Evolutionary conservation across 2,113 vertebrate species (phyloP).

Genomic region (Peromyscus californicus): DNA sequence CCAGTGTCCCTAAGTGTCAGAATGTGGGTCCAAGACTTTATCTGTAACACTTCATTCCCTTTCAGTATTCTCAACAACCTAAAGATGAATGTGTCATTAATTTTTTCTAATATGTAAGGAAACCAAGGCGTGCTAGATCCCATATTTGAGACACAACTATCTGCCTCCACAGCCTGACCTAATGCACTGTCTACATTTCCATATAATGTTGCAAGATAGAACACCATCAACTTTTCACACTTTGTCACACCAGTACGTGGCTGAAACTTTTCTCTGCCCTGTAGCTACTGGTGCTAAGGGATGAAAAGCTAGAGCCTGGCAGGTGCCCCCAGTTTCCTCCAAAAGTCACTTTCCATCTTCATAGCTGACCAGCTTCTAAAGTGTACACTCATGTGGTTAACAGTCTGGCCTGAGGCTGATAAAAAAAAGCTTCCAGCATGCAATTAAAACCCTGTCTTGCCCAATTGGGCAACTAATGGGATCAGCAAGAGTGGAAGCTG

Average conservation of each 20-base stretch:
- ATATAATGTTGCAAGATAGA: fast-evolving
- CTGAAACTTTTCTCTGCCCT: background rate
- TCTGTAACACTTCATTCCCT: background rate
- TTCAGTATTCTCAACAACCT: background rate
- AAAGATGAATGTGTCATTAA: background rate
- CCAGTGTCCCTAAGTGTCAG: background rate
- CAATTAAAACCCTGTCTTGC: conserved; percentile 86
- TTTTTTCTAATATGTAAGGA: conserved; percentile 21
- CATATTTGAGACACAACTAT: background rate
- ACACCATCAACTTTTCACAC: background rate
- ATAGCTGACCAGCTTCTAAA: conserved; percentile 76
- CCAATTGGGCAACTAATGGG: conserved; percentile 87
- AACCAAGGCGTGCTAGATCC: background rate
- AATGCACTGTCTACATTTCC: no score
- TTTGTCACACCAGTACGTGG: background rate
- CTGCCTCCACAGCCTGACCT: background rate
- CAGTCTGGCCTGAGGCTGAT: conserved; percentile 82
- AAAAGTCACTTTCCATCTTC: conserved; percentile 76
- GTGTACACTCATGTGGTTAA: conserved; percentile 83
- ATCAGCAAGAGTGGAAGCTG: conserved; percentile 84
- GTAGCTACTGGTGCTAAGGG: background rate
- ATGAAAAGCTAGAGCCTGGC: conserved; percentile 63
- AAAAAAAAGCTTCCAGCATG: conserved; percentile 80
- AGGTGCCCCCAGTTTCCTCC: conserved; percentile 59
- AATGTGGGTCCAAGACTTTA: background rate